A percentile compares a stretch with the other conserved stretches of the same genome.
Conservation (phyloP, 1,140 invertebrate genomes). For the Condylostylus longicornis region DNA sequence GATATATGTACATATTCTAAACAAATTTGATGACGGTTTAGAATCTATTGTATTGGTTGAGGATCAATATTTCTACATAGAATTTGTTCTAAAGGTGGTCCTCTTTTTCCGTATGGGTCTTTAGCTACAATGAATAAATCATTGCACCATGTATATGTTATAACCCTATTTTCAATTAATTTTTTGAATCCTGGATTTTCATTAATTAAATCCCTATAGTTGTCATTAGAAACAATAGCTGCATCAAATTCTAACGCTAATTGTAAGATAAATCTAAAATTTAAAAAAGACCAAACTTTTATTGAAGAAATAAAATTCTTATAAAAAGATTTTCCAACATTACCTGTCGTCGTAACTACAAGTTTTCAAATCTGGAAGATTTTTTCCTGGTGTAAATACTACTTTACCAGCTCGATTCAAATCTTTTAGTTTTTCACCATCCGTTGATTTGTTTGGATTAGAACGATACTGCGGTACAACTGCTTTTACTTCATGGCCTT, state of each 20-base stretch:
- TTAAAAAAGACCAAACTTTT: background rate
- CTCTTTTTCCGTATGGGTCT: constrained; percentile 73
- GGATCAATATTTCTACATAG: too few relatives aligned
- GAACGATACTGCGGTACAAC: constrained; percentile 58
- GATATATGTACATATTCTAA: too few relatives aligned
- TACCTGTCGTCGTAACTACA: constrained; percentile 69
- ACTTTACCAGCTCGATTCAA: constrained; percentile 57
- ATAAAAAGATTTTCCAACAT: too few relatives aligned
- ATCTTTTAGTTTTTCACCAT: constrained; percentile 52
- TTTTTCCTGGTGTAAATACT: constrained; percentile 74
- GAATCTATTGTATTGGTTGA: too few relatives aligned
- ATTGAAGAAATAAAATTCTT: too few relatives aligned
- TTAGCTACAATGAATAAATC: constrained; percentile 76
- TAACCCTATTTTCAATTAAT: constrained; percentile 46
- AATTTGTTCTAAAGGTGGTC: constrained; percentile 66
- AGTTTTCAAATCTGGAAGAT: constrained; percentile 51
- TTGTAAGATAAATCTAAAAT: constrained; percentile 67
- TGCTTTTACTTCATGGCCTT: constrained; percentile 68
- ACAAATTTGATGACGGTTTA: too few relatives aligned
- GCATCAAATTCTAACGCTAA: constrained; percentile 67
- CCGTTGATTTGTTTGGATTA: constrained; percentile 34
- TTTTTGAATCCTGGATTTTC: constrained; percentile 60
- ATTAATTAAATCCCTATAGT: constrained; percentile 67
- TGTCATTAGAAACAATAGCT: constrained; percentile 81
- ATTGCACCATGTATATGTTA: constrained; percentile 53